Evolutionary conservation across 2,797 vertebrate genomes (phyloP).

Genomic region (Delichon dasypus): DNA sequence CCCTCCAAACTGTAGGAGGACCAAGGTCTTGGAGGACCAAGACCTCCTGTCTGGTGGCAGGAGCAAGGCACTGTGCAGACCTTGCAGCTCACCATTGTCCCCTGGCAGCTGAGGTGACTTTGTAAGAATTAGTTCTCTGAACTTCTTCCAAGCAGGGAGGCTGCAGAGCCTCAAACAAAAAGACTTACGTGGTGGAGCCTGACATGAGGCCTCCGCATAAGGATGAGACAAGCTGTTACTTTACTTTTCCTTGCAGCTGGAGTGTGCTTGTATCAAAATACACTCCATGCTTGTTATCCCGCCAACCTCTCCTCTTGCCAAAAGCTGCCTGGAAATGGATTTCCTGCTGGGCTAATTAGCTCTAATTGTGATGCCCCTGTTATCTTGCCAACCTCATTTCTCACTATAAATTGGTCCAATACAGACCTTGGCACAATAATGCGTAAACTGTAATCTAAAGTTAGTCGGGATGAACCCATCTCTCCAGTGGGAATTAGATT

Average conservation of each 20-base stretch:
- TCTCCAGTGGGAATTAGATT: neutral
- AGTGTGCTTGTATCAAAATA: slow-evolving; percentile 68
- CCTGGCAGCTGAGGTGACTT: neutral
- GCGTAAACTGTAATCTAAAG: neutral
- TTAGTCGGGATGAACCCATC: slow-evolving; percentile 9
- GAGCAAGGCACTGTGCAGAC: neutral
- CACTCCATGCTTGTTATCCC: slow-evolving; percentile 56
- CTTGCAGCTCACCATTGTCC: neutral
- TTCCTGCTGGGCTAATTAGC: slow-evolving; percentile 71
- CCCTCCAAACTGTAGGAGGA: neutral
- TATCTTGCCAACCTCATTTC: slow-evolving; percentile 68
- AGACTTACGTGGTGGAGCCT: neutral
- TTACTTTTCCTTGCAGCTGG: slow-evolving; percentile 64
- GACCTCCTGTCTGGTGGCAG: neutral
- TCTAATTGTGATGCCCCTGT: slow-evolving; percentile 69
- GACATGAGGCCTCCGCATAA: neutral
- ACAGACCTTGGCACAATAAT: slow-evolving; percentile 46
- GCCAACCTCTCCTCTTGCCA: slow-evolving; percentile 58
- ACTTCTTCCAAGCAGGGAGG: neutral
- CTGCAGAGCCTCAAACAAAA: slow-evolving; percentile 11
- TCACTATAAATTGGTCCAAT: slow-evolving; percentile 62
- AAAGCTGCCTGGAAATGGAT: slow-evolving; percentile 70
- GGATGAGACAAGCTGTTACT: slow-evolving; percentile 58
- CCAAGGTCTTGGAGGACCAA: no score
- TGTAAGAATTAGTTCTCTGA: neutral